phyloP scores from a whole-genome alignment of 2,888 invertebrate genomes.

The Papilio gigon region DNA sequence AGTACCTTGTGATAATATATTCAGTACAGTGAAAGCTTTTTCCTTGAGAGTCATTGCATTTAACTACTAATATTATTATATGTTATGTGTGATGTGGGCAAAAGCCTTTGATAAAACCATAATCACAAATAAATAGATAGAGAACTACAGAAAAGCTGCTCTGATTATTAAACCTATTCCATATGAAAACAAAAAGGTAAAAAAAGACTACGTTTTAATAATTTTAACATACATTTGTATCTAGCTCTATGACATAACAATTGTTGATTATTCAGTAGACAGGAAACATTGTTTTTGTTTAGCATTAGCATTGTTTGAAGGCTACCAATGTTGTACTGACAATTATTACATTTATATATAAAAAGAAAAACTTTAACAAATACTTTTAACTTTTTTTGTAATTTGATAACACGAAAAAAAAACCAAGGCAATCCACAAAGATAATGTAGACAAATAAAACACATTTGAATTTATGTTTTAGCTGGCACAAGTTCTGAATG shows the following conservation, averaged over 20 bases:
- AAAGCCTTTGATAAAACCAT: conserved; percentile 11
- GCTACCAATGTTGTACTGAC: neutral
- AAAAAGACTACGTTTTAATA: conserved; percentile 23
- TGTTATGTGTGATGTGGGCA: neutral
- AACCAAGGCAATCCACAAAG: neutral
- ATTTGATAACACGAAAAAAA: neutral
- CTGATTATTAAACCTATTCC: neutral
- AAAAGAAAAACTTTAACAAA: neutral
- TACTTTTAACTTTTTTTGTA: neutral
- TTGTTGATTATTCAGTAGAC: conserved; percentile 15
- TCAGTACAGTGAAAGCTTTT: conserved; percentile 44
- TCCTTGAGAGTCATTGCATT: conserved; percentile 17
- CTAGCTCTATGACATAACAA: conserved; percentile 31
- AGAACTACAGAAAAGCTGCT: neutral
- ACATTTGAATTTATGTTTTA: neutral
- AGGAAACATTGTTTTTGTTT: conserved; percentile 10
- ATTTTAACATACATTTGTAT: conserved; percentile 22
- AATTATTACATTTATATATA: neutral
- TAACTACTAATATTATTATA: neutral
- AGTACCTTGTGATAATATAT: conserved; percentile 55
- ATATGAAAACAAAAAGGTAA: neutral
- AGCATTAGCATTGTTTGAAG: conserved; percentile 11
- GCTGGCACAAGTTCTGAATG: conserved; percentile 5
- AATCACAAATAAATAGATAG: neutral
- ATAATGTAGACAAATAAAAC: neutral